phyloP scores from a whole-genome alignment of 2,797 vertebrate species.

The Hafferia zeledoni region DNA sequence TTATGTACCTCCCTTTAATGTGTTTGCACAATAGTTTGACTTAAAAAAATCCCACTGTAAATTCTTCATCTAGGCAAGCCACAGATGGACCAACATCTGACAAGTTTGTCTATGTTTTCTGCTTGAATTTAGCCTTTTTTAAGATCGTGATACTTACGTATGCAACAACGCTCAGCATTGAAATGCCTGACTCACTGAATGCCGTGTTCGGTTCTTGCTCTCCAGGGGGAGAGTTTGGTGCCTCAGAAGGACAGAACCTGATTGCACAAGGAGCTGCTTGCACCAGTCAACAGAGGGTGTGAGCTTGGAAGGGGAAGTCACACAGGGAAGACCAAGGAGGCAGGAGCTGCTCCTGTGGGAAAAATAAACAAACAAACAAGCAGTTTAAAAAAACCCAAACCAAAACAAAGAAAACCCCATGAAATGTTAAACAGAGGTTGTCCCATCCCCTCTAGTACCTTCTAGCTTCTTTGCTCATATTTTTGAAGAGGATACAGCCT shows the following conservation, averaged over 20 bases:
- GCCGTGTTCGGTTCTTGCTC: not conserved
- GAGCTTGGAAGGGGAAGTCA: not conserved
- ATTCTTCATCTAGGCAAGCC: not conserved
- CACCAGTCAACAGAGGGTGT: not conserved
- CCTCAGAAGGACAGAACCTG: not conserved
- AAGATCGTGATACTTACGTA: not conserved
- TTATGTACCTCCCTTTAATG: not conserved
- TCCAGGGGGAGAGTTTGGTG: not conserved
- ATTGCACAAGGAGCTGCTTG: not conserved
- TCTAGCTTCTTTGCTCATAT: not conserved
- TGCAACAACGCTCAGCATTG: not conserved
- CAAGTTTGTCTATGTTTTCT: not conserved
- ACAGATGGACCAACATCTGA: not conserved
- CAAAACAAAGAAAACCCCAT: not conserved
- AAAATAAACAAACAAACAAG: not conserved
- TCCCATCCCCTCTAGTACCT: not conserved
- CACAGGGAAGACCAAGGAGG: not conserved
- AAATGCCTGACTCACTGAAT: not conserved
- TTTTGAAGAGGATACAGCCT: not conserved
- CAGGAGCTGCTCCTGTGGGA: not conserved
- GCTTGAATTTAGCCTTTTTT: not conserved
- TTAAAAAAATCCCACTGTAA: not conserved
- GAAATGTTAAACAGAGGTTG: not conserved
- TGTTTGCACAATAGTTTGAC: not conserved
- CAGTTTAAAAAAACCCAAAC: not conserved